A percentile compares a stretch with the other conserved stretches of the same genome.
phyloP scores from a whole-genome alignment of 2,113 vertebrate species.

The Megaceryle torquata region DNA sequence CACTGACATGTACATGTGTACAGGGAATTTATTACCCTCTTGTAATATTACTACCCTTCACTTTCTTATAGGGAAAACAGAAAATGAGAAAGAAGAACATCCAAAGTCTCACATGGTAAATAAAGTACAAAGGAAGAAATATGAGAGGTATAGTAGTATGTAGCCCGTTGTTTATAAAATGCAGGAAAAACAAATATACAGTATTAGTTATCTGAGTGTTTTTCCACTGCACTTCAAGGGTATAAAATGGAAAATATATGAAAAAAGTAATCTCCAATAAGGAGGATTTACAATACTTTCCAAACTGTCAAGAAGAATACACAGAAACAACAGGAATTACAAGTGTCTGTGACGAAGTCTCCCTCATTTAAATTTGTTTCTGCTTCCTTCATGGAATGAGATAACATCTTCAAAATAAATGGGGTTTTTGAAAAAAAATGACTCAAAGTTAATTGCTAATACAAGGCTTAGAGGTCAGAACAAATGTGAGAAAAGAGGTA shows the following conservation, averaged over 20 bases:
- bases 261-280: slow-evolving; percentile 24
- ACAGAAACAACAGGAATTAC: slow-evolving; percentile 59
- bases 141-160: not conserved
- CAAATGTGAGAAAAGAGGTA: not conserved
- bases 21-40: not conserved
- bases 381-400: slow-evolving; percentile 50
- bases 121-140: not conserved
- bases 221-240: not conserved
- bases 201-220: not conserved
- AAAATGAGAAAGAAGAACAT: not conserved
- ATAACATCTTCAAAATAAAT: slow-evolving; percentile 45
- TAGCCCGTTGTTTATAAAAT: not conserved
- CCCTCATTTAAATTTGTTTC: slow-evolving; percentile 60
- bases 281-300: not conserved
- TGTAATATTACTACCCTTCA: not conserved
- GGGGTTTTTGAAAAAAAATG: not conserved
- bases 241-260: slow-evolving; percentile 26
- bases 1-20: not conserved
- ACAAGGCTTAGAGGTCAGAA: slow-evolving; percentile 9
- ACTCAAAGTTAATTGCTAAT: slow-evolving; percentile 23
- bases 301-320: slow-evolving; percentile 44
- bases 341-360: slow-evolving; percentile 51
- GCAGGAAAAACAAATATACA: not conserved
- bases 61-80: not conserved
- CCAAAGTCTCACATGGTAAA: not conserved